Percentiles rank a stretch among this genome's conserved stretches.
Conservation (phyloP, 2,113 vertebrate genomes). For the Rhinopomastus cyanomelas region DNA sequence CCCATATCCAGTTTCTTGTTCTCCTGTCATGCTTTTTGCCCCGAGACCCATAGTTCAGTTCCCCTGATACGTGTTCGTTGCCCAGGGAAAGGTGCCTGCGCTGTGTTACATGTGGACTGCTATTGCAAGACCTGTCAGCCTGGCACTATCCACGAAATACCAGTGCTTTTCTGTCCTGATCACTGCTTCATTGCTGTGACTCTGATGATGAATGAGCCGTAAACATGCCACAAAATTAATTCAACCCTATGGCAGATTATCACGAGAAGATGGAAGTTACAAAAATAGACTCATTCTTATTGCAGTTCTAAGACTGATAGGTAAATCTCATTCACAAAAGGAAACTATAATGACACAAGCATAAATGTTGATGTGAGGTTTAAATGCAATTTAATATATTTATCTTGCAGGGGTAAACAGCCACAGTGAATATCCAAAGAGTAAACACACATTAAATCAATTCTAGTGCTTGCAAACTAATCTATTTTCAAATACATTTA, state of each 20-base stretch:
- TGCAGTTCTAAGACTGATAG: slow-evolving; percentile 61
- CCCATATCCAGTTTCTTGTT: not conserved
- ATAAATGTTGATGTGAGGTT: slow-evolving; percentile 72
- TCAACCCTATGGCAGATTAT: slow-evolving; percentile 50
- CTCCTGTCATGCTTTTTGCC: not conserved
- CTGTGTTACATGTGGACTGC: not conserved
- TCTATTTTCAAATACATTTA: slow-evolving; percentile 60
- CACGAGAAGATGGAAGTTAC: slow-evolving; percentile 28
- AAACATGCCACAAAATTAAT: slow-evolving; percentile 33
- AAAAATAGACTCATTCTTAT: slow-evolving; percentile 55
- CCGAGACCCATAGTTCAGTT: not conserved
- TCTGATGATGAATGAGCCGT: slow-evolving; percentile 22
- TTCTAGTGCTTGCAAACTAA: slow-evolving; percentile 62
- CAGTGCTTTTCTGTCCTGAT: not conserved
- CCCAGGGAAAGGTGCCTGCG: not conserved
- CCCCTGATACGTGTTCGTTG: not conserved
- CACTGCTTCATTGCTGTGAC: slow-evolving; percentile 12
- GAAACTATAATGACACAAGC: slow-evolving; percentile 65
- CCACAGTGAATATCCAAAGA: slow-evolving; percentile 62
- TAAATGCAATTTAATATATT: slow-evolving; percentile 72
- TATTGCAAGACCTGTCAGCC: not conserved
- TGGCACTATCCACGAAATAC: not conserved
- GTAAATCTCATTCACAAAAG: slow-evolving; percentile 65
- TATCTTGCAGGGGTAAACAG: slow-evolving; percentile 71
- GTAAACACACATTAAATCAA: slow-evolving; percentile 70